Evolutionary conservation across 2,113 vertebrate genomes (phyloP).

Genomic region (Petrocephalus zakoni): DNA sequence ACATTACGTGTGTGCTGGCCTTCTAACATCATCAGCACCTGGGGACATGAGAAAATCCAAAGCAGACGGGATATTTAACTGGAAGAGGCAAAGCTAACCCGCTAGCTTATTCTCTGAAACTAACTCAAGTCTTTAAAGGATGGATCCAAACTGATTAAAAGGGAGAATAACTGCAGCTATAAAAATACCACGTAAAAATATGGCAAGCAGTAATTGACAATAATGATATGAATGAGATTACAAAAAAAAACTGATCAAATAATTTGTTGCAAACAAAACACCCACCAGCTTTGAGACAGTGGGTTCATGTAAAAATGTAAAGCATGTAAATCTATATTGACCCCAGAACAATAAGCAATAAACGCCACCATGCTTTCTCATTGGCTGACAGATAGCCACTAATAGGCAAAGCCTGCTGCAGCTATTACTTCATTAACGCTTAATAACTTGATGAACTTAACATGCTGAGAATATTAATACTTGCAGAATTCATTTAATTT

Average conservation of each 20-base stretch:
- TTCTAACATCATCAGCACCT: neutral
- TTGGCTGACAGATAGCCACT: neutral
- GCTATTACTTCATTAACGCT: conserved; percentile 16
- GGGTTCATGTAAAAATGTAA: neutral
- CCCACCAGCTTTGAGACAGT: neutral
- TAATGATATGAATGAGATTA: neutral
- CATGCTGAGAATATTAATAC: neutral
- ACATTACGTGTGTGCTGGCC: neutral
- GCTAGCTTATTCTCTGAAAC: neutral
- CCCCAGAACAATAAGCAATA: neutral
- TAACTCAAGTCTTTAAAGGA: neutral
- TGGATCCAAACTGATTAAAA: neutral
- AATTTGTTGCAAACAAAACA: neutral
- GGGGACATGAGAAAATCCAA: neutral
- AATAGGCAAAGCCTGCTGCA: neutral
- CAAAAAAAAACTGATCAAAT: neutral
- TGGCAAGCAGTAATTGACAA: neutral
- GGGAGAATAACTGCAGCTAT: neutral
- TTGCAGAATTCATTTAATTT: neutral
- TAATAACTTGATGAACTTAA: conserved; percentile 9
- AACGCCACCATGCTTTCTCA: neutral
- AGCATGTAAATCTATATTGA: neutral
- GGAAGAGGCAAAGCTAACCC: neutral
- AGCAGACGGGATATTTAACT: neutral
- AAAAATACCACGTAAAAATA: neutral